phyloP scores from a whole-genome alignment of 2,113 vertebrate genomes.

The Chiloscyllium plagiosum region DNA sequence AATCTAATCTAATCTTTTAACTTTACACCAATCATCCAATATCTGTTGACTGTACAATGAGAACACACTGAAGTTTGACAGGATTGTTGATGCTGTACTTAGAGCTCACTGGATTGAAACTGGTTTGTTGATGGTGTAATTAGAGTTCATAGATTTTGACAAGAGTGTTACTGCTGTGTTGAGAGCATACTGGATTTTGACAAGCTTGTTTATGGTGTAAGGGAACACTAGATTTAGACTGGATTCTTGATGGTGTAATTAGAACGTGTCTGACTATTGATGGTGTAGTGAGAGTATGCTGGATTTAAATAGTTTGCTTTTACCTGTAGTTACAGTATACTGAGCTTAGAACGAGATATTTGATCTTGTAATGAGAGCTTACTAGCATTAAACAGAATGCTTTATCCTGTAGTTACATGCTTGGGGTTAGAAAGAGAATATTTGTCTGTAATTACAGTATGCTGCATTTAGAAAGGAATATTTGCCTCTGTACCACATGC shows the following conservation, averaged over 20 bases:
- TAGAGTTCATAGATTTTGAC: not conserved
- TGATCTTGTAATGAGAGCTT: not conserved
- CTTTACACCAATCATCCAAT: too few relatives aligned
- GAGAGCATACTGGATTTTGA: not conserved
- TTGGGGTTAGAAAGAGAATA: not conserved
- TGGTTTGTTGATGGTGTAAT: not conserved
- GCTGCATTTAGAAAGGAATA: not conserved
- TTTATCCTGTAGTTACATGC: not conserved
- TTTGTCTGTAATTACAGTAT: not conserved
- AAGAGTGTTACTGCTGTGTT: not conserved
- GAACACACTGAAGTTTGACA: not conserved
- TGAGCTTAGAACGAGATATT: not conserved
- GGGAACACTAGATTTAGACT: not conserved
- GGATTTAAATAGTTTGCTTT: not conserved
- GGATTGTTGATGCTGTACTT: not conserved
- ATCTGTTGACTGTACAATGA: not conserved
- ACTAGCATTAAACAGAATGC: not conserved
- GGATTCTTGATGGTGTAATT: not conserved
- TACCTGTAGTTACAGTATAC: not conserved
- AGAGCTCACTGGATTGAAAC: not conserved
- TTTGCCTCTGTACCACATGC: not conserved
- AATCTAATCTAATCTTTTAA: too few relatives aligned
- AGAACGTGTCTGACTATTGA: not conserved
- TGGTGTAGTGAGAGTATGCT: not conserved
- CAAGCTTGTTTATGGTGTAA: too few relatives aligned